A percentile compares a stretch with the other conserved stretches of the same genome.
These are phyloP conservation scores for Glyphotaelius pellucidus DNA, from an alignment of 2,888 invertebrate genomes.

Conservation along the genomic window DNA sequence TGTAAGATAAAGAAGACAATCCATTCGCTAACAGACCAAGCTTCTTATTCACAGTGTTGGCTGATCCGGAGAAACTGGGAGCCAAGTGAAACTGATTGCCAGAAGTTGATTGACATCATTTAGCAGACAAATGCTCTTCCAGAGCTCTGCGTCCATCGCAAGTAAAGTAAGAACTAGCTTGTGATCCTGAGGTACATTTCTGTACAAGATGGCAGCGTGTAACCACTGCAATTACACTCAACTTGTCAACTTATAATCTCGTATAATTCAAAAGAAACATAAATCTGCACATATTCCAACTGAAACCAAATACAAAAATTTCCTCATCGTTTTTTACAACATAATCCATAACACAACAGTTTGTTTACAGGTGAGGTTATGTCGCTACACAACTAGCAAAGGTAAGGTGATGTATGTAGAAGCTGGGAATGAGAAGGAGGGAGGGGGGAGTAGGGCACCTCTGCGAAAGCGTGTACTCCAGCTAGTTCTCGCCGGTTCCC, in stretches of 20 bases:
- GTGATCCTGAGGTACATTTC: neutral
- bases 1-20: no score
- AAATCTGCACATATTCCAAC: neutral
- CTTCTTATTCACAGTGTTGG: no score
- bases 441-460: conserved; percentile 40
- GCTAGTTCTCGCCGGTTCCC: conserved; percentile 75
- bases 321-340: neutral
- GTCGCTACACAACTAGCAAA: neutral
- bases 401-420: conserved; percentile 27
- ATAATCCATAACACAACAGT: neutral
- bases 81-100: no score
- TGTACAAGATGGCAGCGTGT: neutral
- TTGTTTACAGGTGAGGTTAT: conserved; percentile 23
- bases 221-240: neutral
- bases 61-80: no score
- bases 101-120: no score
- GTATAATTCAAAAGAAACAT: neutral
- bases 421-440: conserved; percentile 40
- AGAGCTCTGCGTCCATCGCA: no score
- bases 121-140: no score
- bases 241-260: neutral
- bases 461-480: conserved; percentile 74
- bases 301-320: neutral
- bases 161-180: no score
- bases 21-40: no score